A percentile compares a stretch with the other conserved stretches of the same genome.
phyloP scores from a whole-genome alignment of 2,797 vertebrate genomes.

The Ctenosaura bakeri region DNA sequence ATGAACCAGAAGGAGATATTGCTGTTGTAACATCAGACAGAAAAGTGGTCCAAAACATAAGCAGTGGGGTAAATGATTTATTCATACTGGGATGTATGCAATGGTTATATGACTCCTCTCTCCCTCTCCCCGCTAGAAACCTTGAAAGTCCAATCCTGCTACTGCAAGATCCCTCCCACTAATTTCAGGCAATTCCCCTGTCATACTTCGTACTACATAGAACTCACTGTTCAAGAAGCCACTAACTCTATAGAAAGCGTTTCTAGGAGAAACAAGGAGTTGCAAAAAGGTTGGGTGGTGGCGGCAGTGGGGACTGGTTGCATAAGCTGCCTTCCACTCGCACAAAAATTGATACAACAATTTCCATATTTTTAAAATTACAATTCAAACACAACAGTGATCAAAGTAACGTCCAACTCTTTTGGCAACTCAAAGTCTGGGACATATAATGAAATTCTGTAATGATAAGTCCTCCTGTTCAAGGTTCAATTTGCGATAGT shows the following conservation, averaged over 20 bases:
- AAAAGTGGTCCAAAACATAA: not conserved
- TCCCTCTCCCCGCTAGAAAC: not conserved
- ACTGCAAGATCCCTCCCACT: not conserved
- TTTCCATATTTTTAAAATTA: not conserved
- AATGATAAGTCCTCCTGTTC: not conserved
- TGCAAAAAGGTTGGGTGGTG: not conserved
- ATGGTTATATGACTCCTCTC: not conserved
- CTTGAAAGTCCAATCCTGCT: not conserved
- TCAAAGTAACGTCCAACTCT: not conserved
- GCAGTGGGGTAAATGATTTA: not conserved
- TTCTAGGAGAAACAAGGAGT: not conserved
- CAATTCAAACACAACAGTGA: not conserved
- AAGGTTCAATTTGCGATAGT: not conserved
- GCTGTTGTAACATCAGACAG: not conserved
- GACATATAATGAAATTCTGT: too few relatives aligned
- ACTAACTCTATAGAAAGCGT: too few relatives aligned
- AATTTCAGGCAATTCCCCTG: not conserved
- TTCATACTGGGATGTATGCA: not conserved
- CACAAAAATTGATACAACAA: not conserved
- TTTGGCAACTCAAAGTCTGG: not conserved
- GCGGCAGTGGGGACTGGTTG: not conserved
- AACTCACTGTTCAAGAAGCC: not conserved
- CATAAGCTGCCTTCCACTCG: not conserved
- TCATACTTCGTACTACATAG: not conserved
- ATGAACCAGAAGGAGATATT: not conserved